Evolutionary conservation across 1,140 invertebrate species (phyloP), one percentile per base, ranked within the genome.

Genomic region (Oreohelix idahoensis): DNA sequence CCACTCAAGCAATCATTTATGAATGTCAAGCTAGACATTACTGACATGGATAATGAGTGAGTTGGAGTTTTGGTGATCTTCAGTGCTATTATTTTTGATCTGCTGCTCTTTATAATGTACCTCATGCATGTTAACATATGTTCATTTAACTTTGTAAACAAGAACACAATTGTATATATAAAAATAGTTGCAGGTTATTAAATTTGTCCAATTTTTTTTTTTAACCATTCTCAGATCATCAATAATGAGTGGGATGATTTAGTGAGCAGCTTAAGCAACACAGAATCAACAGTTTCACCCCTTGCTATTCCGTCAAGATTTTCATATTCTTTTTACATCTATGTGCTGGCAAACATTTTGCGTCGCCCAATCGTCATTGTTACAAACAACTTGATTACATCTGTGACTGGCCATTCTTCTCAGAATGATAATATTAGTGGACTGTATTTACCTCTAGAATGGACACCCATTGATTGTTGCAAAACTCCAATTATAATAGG

Each of bases 331-430:
- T 94, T 97, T 83, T 97, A 98, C 89, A 95, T 98, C 82, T 94
- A 97, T 86, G 95, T 96, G 20, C 91, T 97, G 73, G 96, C 96
- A 13, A 96, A 97, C 90, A 95, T 97, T 84, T 93, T 98, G 83
- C 94, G 94, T 76, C 92, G 97, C 71, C 96, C 97, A 17, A 97
- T 98, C 85, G 95, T 97, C 85, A 95, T 98, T n/a, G 95, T 97
- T 87, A 95, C 96, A 26, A 96, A 97, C 90, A 95, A 95, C 32
- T 77, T 58, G 17, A 85, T 81, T 1, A 85, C 87, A 38, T 85
- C 84, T 17, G 82, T 88, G 26, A 95, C 96, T 90, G 93, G 97
- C 26, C 78, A 86, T 0, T 86, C 74, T 58, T 79, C 90, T 15
- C 88, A 90, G 63, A 84, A 86, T 20, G 88, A 87, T 73, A 95